phyloP scores from a whole-genome alignment of 2,888 invertebrate genomes.

The Calliopum simillimum region DNA sequence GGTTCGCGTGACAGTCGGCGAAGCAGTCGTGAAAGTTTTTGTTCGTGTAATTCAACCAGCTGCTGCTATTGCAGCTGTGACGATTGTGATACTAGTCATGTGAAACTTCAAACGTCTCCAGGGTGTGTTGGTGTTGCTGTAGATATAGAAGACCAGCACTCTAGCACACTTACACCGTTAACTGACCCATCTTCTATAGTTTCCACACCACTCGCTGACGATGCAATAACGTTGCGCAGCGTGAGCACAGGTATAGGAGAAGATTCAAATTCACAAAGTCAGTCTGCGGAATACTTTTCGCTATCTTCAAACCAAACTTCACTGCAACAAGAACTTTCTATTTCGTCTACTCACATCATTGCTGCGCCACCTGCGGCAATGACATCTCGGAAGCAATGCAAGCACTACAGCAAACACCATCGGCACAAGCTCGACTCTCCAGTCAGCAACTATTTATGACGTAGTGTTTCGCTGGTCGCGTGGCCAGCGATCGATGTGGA shows the following conservation, averaged over 20 bases:
- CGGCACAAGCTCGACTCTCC: constrained; percentile 58
- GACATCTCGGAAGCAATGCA: constrained; percentile 49
- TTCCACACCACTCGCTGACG: constrained; percentile 48
- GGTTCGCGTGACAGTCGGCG: constrained; percentile 52
- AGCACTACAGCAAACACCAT: constrained; percentile 60
- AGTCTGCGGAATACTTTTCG: constrained; percentile 65
- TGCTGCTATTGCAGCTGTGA: constrained; percentile 60
- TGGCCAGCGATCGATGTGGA: constrained; percentile 69
- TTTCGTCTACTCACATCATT: constrained; percentile 3
- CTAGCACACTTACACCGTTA: constrained; percentile 58
- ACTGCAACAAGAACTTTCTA: constrained; percentile 2
- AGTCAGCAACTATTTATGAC: constrained; percentile 66
- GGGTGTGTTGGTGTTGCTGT: constrained; percentile 37
- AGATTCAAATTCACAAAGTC: constrained; percentile 60
- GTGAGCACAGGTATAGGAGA: constrained; percentile 52
- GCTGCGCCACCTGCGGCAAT: constrained; percentile 34
- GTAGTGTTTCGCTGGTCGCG: constrained; percentile 68
- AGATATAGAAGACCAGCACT: constrained; percentile 47
- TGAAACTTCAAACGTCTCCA: constrained; percentile 51
- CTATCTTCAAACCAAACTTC: constrained; percentile 56
- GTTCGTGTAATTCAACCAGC: constrained; percentile 62
- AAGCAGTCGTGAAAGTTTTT: constrained; percentile 58
- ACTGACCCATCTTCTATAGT: constrained; percentile 52
- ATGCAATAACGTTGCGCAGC: constrained; percentile 55
- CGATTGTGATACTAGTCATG: constrained; percentile 53